Percentiles rank a stretch among this genome's conserved stretches.
Conservation (phyloP, 2,888 invertebrate genomes). For the Dolomedes plantarius region DNA sequence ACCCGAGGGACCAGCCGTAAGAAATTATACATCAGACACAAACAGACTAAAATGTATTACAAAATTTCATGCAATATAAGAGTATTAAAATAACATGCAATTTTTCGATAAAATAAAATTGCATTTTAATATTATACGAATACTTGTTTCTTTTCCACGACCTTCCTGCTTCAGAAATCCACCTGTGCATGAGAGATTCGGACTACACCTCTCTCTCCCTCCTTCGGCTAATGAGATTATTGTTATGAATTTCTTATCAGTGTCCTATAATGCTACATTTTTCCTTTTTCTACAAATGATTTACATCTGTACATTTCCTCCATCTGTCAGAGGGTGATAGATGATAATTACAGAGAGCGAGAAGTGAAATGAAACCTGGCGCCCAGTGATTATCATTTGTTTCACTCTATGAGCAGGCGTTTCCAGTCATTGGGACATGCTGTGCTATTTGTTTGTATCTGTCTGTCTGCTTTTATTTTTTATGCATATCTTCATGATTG, state of each 20-base stretch:
- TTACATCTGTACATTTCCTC: conserved; percentile 10
- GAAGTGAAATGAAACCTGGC: neutral
- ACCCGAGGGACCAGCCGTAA: too few species aligned
- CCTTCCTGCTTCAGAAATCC: too few species aligned
- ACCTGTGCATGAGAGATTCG: too few species aligned
- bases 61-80: too few species aligned
- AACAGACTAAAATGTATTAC: too few species aligned
- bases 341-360: neutral
- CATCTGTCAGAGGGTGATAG: neutral
- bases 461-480: neutral
- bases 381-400: neutral
- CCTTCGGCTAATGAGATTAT: neutral
- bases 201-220: too few species aligned
- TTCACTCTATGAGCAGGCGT: neutral
- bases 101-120: too few species aligned
- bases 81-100: too few species aligned
- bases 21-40: too few species aligned
- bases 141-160: too few species aligned
- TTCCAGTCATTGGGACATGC: neutral
- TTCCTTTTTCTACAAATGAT: neutral
- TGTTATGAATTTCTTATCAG: neutral
- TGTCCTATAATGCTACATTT: neutral
- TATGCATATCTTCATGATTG: too few species aligned
- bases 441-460: neutral
- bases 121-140: too few species aligned